Base-by-base conservation (phyloP, 2,888 invertebrate genomes). In the Ophonus ardosiacus region DNA sequence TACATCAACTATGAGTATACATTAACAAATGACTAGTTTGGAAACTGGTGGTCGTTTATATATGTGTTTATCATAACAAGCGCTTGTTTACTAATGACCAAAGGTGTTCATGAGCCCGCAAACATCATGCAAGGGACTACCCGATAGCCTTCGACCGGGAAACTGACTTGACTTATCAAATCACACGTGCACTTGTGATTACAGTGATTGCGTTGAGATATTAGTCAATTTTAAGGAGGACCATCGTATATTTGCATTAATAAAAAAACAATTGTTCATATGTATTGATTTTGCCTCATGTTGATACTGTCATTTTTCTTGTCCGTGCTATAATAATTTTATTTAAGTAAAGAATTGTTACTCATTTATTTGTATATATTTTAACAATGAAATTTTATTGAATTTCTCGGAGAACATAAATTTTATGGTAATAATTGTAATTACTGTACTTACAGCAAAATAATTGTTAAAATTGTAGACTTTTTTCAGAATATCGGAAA, bases 11-110 rank as follows among this genome's bases (percentile, higher is more conserved):
- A 31, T 24, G 43, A 71, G 17, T 21, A 7, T 40, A 31, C 15
- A 10, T 78, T 56, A 56, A 57, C 38, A 78, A 78, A 78, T 78
- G 57, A 78, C 8, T 56, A 57, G 13, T 78, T 82, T 83, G 38
- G 56, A 59, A 43, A 40, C 57, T 43, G 38, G 40, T 78, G 56
- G 13, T 56, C 56, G 74, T 63, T 76, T 57, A 63, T 78, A 84
- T 84, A 84, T 83, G 57, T 57, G 59, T 84, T 84, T 78, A 78
- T 84, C 63, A 76, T 63, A 76, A 51, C 65, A 74, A 84, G 43
- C 63, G 7, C 78, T 78, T 84, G 84, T 78, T 84, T 78, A 84
- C 76, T 84, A 78, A 84, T 84, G 63, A 84, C 63, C 78, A 84
- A 84, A 84, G 78, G 84, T 84, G 84, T 84, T 78, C 65, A 78